Percentiles rank a stretch among this genome's conserved stretches.
These are phyloP conservation scores for Agrochola litura DNA, from an alignment of 2,888 invertebrate species.

Conservation along the genomic window DNA sequence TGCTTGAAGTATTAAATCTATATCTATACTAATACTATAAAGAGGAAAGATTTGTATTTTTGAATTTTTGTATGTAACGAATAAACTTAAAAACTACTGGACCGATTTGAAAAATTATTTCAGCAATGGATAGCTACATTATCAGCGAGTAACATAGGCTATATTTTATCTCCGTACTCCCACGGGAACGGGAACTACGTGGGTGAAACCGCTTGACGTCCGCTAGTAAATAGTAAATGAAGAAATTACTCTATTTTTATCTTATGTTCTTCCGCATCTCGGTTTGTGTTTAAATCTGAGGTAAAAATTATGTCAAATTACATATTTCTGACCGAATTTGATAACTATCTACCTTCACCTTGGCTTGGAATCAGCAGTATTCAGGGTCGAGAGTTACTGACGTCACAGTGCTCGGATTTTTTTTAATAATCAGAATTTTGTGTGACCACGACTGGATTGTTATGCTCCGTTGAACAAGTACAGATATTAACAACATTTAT, in stretches of 20 bases:
- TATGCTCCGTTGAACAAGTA: conserved; percentile 58
- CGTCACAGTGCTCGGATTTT: conserved; percentile 68
- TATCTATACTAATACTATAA: too few species aligned
- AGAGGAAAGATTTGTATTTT: too few species aligned
- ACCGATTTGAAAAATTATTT: too few species aligned
- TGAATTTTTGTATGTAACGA: too few species aligned
- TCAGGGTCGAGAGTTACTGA: conserved; percentile 75
- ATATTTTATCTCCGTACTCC: too few species aligned
- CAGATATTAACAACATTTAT: conserved; percentile 22
- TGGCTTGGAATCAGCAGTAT: conserved; percentile 63
- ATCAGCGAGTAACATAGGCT: too few species aligned
- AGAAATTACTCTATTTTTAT: background rate
- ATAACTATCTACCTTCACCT: conserved; percentile 70
- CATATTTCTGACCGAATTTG: conserved; percentile 47
- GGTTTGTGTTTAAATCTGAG: background rate
- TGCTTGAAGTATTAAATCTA: too few species aligned
- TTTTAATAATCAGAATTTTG: conserved; percentile 62
- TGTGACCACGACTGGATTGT: conserved; percentile 54
- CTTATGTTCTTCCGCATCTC: background rate
- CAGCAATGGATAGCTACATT: too few species aligned
- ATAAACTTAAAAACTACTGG: too few species aligned
- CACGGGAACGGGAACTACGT: too few species aligned
- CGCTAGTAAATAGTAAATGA: too few species aligned
- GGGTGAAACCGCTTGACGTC: too few species aligned
- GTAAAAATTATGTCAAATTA: conserved; percentile 40